A percentile compares a stretch with the other conserved stretches of the same genome.
phyloP scores from a whole-genome alignment of 2,888 invertebrate genomes.

The Falcaria lacertinaria region DNA sequence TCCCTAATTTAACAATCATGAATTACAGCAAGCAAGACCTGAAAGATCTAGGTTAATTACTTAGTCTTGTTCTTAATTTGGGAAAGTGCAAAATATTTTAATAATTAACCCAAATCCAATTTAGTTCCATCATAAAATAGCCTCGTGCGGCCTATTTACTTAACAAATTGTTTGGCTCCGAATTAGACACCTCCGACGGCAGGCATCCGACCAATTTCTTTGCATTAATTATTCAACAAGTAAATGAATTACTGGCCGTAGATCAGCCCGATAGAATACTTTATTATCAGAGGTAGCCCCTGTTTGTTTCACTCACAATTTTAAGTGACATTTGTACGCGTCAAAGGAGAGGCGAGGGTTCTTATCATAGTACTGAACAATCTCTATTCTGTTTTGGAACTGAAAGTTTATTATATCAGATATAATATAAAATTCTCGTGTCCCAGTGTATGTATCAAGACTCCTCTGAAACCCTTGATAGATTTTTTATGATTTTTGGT shows the following conservation, averaged over 20 bases:
- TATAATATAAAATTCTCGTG: too few relatives aligned
- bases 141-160: constrained; percentile 1
- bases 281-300: background rate
- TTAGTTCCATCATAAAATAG: background rate
- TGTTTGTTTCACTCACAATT: background rate
- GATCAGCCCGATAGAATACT: constrained; percentile 3
- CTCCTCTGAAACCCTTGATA: too few relatives aligned
- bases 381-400: too few relatives aligned
- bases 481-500: too few relatives aligned
- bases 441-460: too few relatives aligned
- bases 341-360: background rate
- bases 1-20: too few relatives aligned
- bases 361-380: too few relatives aligned
- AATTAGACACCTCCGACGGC: background rate
- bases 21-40: too few relatives aligned
- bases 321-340: background rate
- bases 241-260: constrained; percentile 7
- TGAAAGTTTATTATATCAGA: too few relatives aligned
- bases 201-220: constrained; percentile 6
- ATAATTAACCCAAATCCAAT: background rate
- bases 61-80: background rate
- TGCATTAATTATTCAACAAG: constrained; percentile 9
- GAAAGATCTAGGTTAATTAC: too few relatives aligned
- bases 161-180: constrained; percentile 1
- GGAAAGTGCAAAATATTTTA: background rate